Evolutionary conservation across 2,797 vertebrate genomes (phyloP).

Genomic region (Xenentodon cancila): DNA sequence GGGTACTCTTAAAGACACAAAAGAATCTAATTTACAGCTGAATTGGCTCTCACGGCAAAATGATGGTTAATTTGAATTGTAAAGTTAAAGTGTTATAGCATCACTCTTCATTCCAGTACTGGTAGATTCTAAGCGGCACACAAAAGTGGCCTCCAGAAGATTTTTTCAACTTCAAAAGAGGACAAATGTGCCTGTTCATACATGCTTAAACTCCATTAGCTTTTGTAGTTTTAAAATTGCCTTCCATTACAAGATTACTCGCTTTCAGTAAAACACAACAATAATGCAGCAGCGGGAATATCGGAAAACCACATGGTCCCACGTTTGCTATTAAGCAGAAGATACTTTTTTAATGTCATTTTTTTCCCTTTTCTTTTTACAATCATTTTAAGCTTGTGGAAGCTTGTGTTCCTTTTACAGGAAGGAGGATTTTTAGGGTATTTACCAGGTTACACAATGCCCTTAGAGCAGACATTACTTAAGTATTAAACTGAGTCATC

Average conservation of each 20-base stretch:
- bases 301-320: slow-evolving; percentile 10
- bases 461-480: slow-evolving; percentile 4
- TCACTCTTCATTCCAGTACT: background rate
- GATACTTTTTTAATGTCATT: slow-evolving; percentile 3
- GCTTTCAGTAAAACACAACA: slow-evolving; percentile 10
- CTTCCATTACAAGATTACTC: slow-evolving; percentile 22
- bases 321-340: slow-evolving; percentile 11
- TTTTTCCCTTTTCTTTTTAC: slow-evolving; percentile 7
- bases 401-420: background rate
- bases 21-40: slow-evolving; percentile 32
- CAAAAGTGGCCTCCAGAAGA: slow-evolving; percentile 15
- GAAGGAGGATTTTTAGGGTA: background rate
- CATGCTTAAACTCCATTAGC: slow-evolving; percentile 22
- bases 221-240: slow-evolving; percentile 12
- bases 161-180: slow-evolving; percentile 12
- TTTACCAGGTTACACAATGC: slow-evolving; percentile 1
- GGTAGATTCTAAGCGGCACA: slow-evolving; percentile 7
- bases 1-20: slow-evolving; percentile 22
- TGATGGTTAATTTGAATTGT: slow-evolving; percentile 33
- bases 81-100: slow-evolving; percentile 20
- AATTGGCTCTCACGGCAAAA: slow-evolving; percentile 28
- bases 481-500: slow-evolving; percentile 16
- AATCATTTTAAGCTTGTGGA: background rate
- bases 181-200: slow-evolving; percentile 14
- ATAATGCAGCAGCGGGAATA: slow-evolving; percentile 9